Evolutionary conservation across 2,113 vertebrate genomes (phyloP).

Genomic region (Larimichthys polyactis): DNA sequence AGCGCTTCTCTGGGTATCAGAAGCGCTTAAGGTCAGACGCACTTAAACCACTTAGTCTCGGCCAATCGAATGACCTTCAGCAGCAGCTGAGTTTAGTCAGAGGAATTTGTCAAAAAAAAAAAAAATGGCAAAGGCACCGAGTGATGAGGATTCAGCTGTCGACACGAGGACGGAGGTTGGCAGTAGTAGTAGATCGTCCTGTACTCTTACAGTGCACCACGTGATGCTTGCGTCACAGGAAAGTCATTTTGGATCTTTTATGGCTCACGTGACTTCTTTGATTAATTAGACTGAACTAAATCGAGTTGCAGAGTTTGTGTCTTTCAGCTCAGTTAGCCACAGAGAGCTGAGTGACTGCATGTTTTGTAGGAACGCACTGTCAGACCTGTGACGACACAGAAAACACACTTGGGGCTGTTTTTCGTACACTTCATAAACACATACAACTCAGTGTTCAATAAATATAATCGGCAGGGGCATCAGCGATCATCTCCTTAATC

Average conservation of each 20-base stretch:
- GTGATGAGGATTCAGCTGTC: not conserved
- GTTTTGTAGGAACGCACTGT: too few species aligned
- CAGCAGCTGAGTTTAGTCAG: not conserved
- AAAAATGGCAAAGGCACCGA: not conserved
- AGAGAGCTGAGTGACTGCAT: too few species aligned
- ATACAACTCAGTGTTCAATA: too few species aligned
- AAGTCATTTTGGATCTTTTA: not conserved
- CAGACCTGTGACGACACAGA: too few species aligned
- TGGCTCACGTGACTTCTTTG: not conserved
- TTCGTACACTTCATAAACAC: too few species aligned
- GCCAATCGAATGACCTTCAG: constrained; percentile 1
- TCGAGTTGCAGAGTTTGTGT: not conserved
- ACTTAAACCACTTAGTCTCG: constrained; percentile 10
- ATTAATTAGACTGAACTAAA: not conserved
- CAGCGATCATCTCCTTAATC: not conserved
- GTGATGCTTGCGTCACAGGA: too few species aligned
- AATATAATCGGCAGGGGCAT: not conserved
- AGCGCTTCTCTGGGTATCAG: constrained; percentile 16
- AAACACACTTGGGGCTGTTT: too few species aligned
- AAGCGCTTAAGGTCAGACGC: constrained; percentile 14
- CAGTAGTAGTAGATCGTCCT: too few species aligned
- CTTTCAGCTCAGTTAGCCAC: not conserved
- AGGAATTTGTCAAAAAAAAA: not conserved
- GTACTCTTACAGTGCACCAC: too few species aligned
- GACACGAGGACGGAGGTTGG: too few species aligned